Conservation (phyloP, 2,888 invertebrate species). For the Chironomus riparius region DNA sequence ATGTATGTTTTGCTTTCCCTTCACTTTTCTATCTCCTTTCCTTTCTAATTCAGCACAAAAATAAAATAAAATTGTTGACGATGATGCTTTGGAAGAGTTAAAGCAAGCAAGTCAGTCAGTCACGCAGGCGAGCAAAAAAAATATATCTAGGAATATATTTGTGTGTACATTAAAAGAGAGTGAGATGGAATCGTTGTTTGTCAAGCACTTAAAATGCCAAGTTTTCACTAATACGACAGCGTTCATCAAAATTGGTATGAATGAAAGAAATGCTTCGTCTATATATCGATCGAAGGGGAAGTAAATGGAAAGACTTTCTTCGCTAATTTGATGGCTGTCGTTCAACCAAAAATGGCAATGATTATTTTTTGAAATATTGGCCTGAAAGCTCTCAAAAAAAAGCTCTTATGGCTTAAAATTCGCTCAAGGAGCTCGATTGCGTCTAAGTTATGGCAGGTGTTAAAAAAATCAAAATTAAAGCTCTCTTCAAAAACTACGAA, state of each 20-base stretch:
- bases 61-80: background rate
- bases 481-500: background rate
- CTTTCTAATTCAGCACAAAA: background rate
- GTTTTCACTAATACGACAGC: constrained; percentile 36
- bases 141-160: too few species aligned
- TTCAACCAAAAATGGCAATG: background rate
- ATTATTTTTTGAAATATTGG: background rate
- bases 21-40: background rate
- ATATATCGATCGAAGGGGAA: background rate
- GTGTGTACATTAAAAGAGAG: too few species aligned
- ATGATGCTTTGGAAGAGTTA: background rate
- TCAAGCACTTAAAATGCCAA: constrained; percentile 39
- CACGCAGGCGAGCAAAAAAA: too few species aligned
- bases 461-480: background rate
- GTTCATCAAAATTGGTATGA: background rate
- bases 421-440: background rate
- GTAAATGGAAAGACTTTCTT: background rate
- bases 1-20: constrained; percentile 5
- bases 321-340: background rate
- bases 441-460: background rate
- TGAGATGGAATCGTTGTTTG: constrained; percentile 33
- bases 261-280: background rate
- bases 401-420: background rate
- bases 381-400: background rate
- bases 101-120: background rate